Base-by-base conservation (phyloP, 2,797 vertebrate genomes). In the Malurus leucopterus region DNA sequence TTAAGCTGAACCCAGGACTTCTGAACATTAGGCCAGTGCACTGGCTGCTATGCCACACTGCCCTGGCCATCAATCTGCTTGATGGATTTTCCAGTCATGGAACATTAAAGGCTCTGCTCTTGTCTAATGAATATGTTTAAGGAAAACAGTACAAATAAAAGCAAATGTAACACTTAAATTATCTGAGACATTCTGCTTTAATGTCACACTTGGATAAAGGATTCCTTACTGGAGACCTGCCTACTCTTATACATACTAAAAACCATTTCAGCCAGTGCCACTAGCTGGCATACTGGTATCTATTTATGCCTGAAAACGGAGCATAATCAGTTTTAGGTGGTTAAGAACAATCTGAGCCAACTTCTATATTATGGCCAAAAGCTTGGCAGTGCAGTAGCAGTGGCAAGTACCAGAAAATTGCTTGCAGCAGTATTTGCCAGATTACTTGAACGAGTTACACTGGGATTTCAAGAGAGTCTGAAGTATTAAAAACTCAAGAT, bases 351-450 rank as follows among this genome's bases (percentile, higher is more conserved):
- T 95, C 96, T 96, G 95, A 97, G 97, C 97, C 97, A 97, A 96
- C 96, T 97, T 98, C 98, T 97, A 96, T 96, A 97, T 95, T 97
- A 97, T 95, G 95, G 97, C 97, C 97, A 98, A 98, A 98, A 96
- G 96, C 96, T 97, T 97, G 97, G 97, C 98, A 97, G 97, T 97
- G 95, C 97, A 96, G 96, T 97, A 97, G 96, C 97, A 98, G 96
- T 93, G 96, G 96, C 96, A 96, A 96, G 97, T 97, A 97, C 97
- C 96, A 97, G 97, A 98, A 98, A 98, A 98, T 98, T 98, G 97
- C 97, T 98, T 97, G 95, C 96, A 96, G 95, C 95, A 96, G 97
- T 97, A 97, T 96, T 97, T 94, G 97, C 97, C 96, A 97, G 97
- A 97, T 98, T 98, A 97, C 47, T 92, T 77, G 64, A 94, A 91